Base-by-base conservation (phyloP, 2,113 vertebrate genomes). In the Ceyx cyanopectus region DNA sequence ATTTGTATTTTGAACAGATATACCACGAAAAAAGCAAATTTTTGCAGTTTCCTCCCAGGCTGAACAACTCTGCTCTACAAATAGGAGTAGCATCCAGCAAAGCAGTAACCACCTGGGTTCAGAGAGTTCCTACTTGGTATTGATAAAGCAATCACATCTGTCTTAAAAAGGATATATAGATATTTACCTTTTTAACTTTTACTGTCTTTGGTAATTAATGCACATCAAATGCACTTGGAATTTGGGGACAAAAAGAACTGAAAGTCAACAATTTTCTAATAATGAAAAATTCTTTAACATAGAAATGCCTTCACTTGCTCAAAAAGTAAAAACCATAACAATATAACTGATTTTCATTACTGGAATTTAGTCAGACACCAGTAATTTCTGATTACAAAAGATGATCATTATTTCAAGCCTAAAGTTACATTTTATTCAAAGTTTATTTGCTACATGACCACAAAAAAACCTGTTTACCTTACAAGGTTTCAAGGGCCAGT, bases 131-230 rank as follows among this genome's bases (percentile, higher is more conserved):
- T 95, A 79, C 83, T 73, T 53, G 6, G 1, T 75, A 83, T 87
- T 92, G 89, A 94, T 85, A 61, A 96, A 94, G 87, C 74, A 96
- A 97, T 50, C 90, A 62, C 66, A 82, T 40, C 72, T 10, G 7
- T 70, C 66, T 89, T 60, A 34, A 84, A 63, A 80, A 95, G 82
- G 81, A 90, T 94, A 97, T 97, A 96, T 46, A 92, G 83, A 90
- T 60, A 32, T 32, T 32, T 92, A 90, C 69, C 82, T 90, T 68
- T 85, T 41, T 2, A 91, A 87, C 88, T 96, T 95, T 80, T 92
- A 87, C 80, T 92, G 81, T 78, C 90, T 79, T 89, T 73, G 76
- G 83, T 93, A 95, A 97, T 95, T 96, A 97, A 95, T 16, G 3
- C 21, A 57, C 78, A 93, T 94, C 92, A 96, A 96, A 93, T 70